Conservation (phyloP, 2,797 vertebrate genomes). For the Tympanoctomys barrerae region DNA sequence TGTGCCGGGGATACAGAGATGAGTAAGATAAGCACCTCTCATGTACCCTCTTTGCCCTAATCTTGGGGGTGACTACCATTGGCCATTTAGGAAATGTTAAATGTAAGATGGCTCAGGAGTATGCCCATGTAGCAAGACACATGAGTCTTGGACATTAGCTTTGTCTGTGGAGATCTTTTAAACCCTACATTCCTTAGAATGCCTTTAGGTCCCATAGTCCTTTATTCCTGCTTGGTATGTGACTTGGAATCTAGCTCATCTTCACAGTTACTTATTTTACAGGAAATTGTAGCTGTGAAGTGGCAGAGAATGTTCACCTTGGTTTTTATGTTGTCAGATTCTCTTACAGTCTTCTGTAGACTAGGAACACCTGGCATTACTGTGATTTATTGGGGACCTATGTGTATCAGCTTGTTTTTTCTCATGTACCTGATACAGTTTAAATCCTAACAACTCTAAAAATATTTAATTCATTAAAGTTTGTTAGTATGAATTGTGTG, state of each 20-base stretch:
- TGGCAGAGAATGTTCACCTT: conserved; percentile 23
- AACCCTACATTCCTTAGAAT: conserved; percentile 5
- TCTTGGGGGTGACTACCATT: background rate
- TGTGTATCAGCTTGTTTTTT: conserved; percentile 61
- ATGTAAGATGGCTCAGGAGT: background rate
- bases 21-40: background rate
- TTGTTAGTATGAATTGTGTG: conserved; percentile 31
- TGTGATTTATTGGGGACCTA: background rate
- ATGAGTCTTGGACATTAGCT: background rate
- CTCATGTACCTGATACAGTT: conserved; percentile 35
- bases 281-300: conserved; percentile 38
- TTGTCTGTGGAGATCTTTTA: conserved; percentile 56
- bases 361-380: conserved; percentile 30
- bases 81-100: background rate
- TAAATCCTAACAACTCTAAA: conserved; percentile 66
- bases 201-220: background rate
- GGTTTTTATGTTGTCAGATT: conserved; percentile 33
- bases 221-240: background rate
- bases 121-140: background rate
- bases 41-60: background rate
- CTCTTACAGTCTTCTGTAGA: conserved; percentile 51
- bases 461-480: conserved; percentile 44
- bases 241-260: conserved; percentile 5
- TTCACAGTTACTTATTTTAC: background rate
- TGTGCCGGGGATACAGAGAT: background rate